Evolutionary conservation across 2,888 invertebrate genomes (phyloP), one percentile per base, ranked within the genome.

Genomic region (Laspeyria flexula): DNA sequence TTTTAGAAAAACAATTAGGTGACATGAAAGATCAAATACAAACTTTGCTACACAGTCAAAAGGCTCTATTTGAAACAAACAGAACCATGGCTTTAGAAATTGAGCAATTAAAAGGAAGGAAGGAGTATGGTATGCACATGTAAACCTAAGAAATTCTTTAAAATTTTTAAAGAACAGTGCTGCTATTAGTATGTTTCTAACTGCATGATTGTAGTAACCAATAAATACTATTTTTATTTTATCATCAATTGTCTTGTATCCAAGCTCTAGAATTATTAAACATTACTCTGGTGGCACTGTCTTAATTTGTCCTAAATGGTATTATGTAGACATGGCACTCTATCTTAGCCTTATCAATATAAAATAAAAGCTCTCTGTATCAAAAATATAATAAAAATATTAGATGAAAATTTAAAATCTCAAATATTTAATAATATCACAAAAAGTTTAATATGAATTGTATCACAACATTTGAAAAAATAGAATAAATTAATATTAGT

Each of bases 1-100:
- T 81, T 75, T 75, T 92, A 39, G 91, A 92, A 54, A 92, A 92
- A 49, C 87, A 92, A 50, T 64, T 93, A 21, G 43, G 72, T 1
- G 71, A 61, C 0, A 79, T 92, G 77, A 81, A 69, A 58, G 80
- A 84, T 10, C 85, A 90, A 61, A 77, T 93, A 51, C 75, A 86
- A 40, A 75, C 69, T 48, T 70, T 91, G 53, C 71, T 81, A 33
- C 81, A 85, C 42, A 88, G 85, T 59, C 90, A 92, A 66, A 86
- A 82, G 61, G 79, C 81, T 40, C 77, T 93, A 52, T 61, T 93
- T 23, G 93, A 93, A 67, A 88, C 90, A 25, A 93, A 93, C 65
- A 86, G 90, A 61, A 90, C 85, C 65, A 79, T 93, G 18, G 81
- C 86, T 1, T 81, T 92, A 25, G 92, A 92, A 77, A 78, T 93